A percentile compares a stretch with the other conserved stretches of the same genome.
These are phyloP conservation scores for Pheucticus melanocephalus DNA, from an alignment of 2,113 vertebrate species.

Conservation along the genomic window DNA sequence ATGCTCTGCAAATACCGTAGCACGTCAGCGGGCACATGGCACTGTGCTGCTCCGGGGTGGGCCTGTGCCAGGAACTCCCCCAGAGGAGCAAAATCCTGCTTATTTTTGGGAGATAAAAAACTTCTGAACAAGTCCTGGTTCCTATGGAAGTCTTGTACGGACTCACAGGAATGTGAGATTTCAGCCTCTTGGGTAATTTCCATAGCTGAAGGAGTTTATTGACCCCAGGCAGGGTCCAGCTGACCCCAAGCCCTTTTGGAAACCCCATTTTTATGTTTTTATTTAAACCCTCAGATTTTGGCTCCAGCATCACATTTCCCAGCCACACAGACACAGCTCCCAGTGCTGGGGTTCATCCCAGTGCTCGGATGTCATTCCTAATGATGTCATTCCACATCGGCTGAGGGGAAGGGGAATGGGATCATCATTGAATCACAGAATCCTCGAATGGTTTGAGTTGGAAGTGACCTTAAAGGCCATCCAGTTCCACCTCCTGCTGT, in stretches of 20 bases:
- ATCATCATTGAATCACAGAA: background rate
- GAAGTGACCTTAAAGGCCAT: background rate
- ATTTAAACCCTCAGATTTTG: background rate
- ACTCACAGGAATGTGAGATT: background rate
- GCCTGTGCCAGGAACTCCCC: background rate
- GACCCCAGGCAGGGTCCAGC: rapidly evolving
- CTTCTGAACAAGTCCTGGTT: background rate
- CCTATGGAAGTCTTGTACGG: background rate
- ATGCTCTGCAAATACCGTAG: background rate
- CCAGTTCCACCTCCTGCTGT: no score
- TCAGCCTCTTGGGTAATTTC: rapidly evolving
- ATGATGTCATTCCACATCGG: background rate
- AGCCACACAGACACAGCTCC: background rate
- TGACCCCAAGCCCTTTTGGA: background rate
- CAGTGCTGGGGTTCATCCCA: no score
- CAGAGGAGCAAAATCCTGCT: background rate
- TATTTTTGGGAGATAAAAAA: background rate
- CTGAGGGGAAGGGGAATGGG: background rate
- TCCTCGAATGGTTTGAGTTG: background rate
- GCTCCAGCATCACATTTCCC: background rate
- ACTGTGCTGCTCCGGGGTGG: background rate
- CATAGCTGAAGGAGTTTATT: background rate
- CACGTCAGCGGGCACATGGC: background rate
- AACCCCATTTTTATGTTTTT: background rate
- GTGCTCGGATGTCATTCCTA: rapidly evolving